A percentile compares a stretch with the other conserved stretches of the same genome.
Evolutionary conservation across 2,113 vertebrate species (phyloP).

Genomic region (Mastomys natalensis): DNA sequence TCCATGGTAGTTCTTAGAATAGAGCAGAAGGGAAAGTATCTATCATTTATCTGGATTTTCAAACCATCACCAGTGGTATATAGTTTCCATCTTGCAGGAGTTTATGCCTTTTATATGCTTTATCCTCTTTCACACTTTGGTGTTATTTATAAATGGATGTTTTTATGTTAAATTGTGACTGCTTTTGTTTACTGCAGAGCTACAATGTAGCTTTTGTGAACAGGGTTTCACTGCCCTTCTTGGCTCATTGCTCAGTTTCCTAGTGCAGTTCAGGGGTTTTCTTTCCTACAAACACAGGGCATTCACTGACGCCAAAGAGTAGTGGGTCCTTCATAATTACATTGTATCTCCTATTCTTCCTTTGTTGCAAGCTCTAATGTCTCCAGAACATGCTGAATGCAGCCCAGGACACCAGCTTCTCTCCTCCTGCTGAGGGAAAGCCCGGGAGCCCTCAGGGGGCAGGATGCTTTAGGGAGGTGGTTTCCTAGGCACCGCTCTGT

Average conservation of each 20-base stretch:
- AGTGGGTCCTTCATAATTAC: neutral
- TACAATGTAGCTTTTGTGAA: neutral
- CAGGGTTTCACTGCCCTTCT: neutral
- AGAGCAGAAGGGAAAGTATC: neutral
- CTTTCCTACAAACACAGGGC: neutral
- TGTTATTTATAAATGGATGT: neutral
- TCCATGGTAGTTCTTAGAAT: neutral
- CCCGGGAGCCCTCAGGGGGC: neutral
- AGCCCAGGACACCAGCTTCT: fast-evolving
- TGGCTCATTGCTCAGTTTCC: neutral
- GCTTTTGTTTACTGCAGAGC: neutral
- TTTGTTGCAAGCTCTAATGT: fast-evolving
- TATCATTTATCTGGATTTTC: neutral
- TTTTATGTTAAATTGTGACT: neutral
- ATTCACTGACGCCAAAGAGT: neutral
- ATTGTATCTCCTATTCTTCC: neutral
- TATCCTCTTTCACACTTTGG: neutral
- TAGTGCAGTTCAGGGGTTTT: neutral
- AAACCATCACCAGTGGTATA: neutral
- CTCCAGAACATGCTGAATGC: too few species aligned
- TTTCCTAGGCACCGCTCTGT: neutral
- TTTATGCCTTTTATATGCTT: neutral
- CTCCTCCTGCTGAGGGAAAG: neutral
- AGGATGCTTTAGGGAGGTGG: too few species aligned
- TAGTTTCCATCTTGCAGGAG: neutral